These are phyloP conservation scores for Penaeus indicus DNA, from an alignment of 1,140 invertebrate species.

Conservation along the genomic window DNA sequence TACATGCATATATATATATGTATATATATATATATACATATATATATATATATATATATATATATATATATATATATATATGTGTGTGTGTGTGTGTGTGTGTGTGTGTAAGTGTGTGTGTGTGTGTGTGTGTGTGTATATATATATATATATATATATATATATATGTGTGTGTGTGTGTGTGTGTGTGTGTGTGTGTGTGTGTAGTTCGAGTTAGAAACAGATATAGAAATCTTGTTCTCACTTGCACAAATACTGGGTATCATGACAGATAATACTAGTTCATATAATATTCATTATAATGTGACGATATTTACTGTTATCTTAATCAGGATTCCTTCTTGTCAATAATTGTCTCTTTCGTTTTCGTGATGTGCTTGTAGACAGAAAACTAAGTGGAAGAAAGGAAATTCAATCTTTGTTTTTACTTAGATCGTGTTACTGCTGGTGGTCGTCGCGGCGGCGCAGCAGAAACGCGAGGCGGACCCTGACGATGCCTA, in stretches of 20 bases:
- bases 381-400: not conserved
- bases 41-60: slow-evolving; percentile 1
- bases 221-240: not conserved
- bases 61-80: not conserved
- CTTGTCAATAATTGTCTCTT: not conserved
- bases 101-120: not conserved
- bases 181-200: not conserved
- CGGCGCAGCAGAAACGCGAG: not conserved
- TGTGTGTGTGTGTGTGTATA: not conserved
- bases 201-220: not conserved
- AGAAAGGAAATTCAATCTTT: not conserved
- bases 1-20: slow-evolving; percentile 11
- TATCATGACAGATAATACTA: not conserved
- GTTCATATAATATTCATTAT: too few species aligned
- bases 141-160: slow-evolving; percentile 19
- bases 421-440: not conserved
- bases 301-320: too few species aligned
- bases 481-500: not conserved
- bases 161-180: not conserved
- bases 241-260: not conserved
- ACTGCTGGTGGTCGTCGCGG: not conserved
- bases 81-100: not conserved
- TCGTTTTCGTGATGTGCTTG: not conserved
- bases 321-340: too few species aligned
- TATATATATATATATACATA: not conserved